These are phyloP conservation scores for Trichomalopsis sarcophagae DNA, from an alignment of 1,140 invertebrate species.

Conservation along the genomic window DNA sequence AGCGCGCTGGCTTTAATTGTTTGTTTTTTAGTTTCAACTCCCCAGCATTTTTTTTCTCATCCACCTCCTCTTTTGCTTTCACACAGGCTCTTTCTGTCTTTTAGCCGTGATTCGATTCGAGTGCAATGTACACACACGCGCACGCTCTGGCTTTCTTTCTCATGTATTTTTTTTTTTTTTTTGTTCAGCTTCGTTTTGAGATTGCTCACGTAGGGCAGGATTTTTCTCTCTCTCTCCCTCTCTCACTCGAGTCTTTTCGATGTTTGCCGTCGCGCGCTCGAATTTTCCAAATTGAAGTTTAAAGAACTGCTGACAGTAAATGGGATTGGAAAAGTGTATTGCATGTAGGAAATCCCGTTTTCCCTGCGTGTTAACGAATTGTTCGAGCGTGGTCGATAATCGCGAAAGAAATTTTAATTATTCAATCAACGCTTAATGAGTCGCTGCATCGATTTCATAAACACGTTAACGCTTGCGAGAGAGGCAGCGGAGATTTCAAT, in stretches of 20 bases:
- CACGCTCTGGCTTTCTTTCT: not conserved
- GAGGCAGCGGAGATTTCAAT: not conserved
- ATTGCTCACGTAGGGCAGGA: not conserved
- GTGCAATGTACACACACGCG: not conserved
- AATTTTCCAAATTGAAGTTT: constrained; percentile 1
- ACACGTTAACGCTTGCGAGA: not conserved
- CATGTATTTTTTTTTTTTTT: not conserved
- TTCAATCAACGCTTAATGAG: not conserved
- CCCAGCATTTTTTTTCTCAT: not conserved
- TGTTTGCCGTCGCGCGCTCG: not conserved
- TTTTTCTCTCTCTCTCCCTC: not conserved
- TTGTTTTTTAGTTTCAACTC: not conserved
- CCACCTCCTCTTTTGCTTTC: too few species aligned
- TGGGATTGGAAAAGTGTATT: not conserved
- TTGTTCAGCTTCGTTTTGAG: not conserved
- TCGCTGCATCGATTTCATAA: not conserved
- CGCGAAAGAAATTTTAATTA: not conserved
- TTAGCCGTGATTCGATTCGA: not conserved
- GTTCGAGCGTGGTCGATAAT: too few species aligned
- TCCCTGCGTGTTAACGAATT: too few species aligned
- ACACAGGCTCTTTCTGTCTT: not conserved
- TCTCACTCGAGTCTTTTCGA: not conserved
- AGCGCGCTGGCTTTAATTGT: not conserved
- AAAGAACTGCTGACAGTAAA: not conserved
- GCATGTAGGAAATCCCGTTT: too few species aligned